Base-by-base conservation (phyloP, 2,888 invertebrate species). In the Plagodis dolabraria region DNA sequence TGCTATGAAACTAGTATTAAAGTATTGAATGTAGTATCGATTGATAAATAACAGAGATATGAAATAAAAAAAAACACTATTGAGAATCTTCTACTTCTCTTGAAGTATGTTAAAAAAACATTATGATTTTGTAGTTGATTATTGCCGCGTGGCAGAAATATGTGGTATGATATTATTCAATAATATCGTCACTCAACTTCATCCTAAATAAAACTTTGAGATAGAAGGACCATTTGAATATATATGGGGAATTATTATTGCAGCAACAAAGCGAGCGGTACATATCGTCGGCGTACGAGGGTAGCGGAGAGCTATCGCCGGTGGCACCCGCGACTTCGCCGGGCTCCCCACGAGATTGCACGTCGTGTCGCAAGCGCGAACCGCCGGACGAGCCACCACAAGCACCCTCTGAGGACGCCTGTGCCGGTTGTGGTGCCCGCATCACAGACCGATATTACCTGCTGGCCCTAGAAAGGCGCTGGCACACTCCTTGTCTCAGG, bases 371-470 rank as follows among this genome's bases (percentile, higher is more conserved):
- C 75, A 94, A 95, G 72, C 80, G 93, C 38, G 93, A 93, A 72
- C 92, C 93, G 7, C 94, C 94, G 47, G 92, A 93, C 70, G 92
- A 92, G 68, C 82, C 86, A 73, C 83, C 60, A 66, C 84, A 64
- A 82, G 90, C 93, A 7, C 89, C 94, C 34, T 75, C 83, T 70
- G 92, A 85, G 75, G 94, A 93, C 67, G 94, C 95, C 34, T 98
- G 98, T 88, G 98, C 98, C 54, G 98, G 98, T 51, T 98, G 98
- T 85, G 97, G 98, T 10, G 93, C 95, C 60, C 94, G 96, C 73
- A 98, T 98, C 88, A 95, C 94, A 70, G 98, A 98, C 93, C 94
- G 98, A 79, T 98, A 96, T 93, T 98, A 98, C 93, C 95, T 98
- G 74, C 95, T 97, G 81, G 98, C 98, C 33, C 96, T 98, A 69